Base-by-base conservation (phyloP, 2,888 invertebrate genomes). In the Willowsia nigromaculata region DNA sequence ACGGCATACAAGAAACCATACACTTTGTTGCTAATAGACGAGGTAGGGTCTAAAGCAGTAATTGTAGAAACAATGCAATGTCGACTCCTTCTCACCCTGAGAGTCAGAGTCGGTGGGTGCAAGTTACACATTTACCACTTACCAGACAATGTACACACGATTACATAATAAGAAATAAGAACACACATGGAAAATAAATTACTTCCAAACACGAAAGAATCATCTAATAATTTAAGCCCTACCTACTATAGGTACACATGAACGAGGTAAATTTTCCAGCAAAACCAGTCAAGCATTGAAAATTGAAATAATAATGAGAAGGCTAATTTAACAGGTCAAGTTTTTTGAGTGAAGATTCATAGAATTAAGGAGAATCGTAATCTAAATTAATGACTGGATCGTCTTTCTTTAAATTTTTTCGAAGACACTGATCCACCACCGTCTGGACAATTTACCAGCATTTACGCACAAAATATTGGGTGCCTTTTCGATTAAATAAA, bases 131-230 rank as follows among this genome's bases (percentile, higher is more conserved):
- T n/a, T n/a, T n/a, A n/a, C n/a, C n/a, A n/a, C n/a, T n/a, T n/a
- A n/a, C n/a, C n/a, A n/a, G n/a, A n/a, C n/a, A n/a, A n/a, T n/a
- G n/a, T n/a, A n/a, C n/a, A n/a, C n/a, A n/a, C n/a, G n/a, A n/a
- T n/a, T n/a, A n/a, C n/a, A n/a, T n/a, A n/a, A n/a, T n/a, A n/a
- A n/a, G n/a, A n/a, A n/a, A n/a, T n/a, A n/a, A n/a, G n/a, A n/a
- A n/a, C 15, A 37, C 37, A 37, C 30, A 13, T 9, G 43, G 43
- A 68, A 68, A 74, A 74, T 74, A 74, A 74, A 74, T 74, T 40
- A 74, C 40, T 43, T 74, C 18, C 18, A 74, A 74, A 76, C 76
- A 76, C 47, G 76, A 47, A 76, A 47, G 43, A 74, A 11, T 56
- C 56, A 22, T 56, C 56, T 22, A 56, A 56, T 56, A 56, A 56